A percentile compares a stretch with the other conserved stretches of the same genome.
phyloP scores from a whole-genome alignment of 2,888 invertebrate species.

The Galerucella calmariensis region DNA sequence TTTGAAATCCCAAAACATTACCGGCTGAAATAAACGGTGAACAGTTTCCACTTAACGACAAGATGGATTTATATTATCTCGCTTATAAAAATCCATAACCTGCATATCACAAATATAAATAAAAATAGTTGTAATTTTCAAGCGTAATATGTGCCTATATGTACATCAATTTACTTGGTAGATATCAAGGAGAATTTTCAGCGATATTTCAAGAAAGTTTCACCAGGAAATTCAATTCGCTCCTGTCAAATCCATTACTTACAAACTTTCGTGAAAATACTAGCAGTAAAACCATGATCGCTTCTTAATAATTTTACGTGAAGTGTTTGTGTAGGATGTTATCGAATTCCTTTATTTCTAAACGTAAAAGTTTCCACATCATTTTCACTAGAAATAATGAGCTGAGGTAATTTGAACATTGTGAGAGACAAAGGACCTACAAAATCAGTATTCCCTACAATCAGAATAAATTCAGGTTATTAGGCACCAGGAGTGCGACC shows the following conservation, averaged over 20 bases:
- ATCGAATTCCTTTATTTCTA: not conserved
- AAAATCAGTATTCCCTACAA: no score
- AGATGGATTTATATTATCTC: no score
- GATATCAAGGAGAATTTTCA: not conserved
- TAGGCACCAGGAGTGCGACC: no score
- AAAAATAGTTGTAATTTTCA: not conserved
- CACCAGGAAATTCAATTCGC: not conserved
- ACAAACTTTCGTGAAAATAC: slow-evolving; percentile 1
- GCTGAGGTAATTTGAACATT: no score
- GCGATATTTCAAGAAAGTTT: not conserved
- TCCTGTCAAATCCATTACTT: slow-evolving; percentile 17
- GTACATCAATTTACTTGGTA: not conserved
- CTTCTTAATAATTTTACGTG: not conserved
- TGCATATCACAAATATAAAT: not conserved
- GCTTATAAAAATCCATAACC: no score
- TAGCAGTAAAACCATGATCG: not conserved
- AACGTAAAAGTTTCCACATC: no score
- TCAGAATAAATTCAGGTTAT: no score
- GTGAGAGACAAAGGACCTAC: no score
- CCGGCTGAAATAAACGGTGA: no score
- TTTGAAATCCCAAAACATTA: no score
- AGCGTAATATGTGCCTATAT: not conserved
- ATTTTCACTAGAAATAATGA: no score
- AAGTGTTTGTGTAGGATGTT: not conserved
- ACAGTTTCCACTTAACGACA: no score